These are phyloP conservation scores for Eidolon helvum DNA, from an alignment of 2,113 vertebrate species.

Conservation along the genomic window DNA sequence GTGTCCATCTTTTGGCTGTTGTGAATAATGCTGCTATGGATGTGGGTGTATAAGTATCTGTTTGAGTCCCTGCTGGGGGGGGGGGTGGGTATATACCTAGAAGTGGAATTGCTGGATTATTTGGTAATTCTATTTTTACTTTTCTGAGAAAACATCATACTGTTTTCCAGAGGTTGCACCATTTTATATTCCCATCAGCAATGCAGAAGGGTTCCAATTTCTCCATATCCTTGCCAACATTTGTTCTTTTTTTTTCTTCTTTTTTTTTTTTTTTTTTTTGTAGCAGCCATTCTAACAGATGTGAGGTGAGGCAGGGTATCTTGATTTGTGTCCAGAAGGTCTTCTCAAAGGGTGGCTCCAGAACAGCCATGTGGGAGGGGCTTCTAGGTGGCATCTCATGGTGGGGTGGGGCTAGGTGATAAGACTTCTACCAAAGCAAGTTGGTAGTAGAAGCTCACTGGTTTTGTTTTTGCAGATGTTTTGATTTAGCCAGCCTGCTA, in stretches of 20 bases:
- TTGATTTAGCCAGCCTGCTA: not conserved
- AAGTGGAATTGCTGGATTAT: not conserved
- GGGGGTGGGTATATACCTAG: not conserved
- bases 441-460: not conserved
- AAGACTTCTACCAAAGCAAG: rapidly evolving
- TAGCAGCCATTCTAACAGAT: rapidly evolving
- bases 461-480: not conserved
- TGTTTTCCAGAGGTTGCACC: not conserved
- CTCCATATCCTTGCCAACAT: not conserved
- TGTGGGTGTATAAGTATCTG: not conserved
- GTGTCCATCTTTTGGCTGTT: not conserved
- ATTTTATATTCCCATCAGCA: not conserved
- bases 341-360: not conserved
- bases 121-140: not conserved
- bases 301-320: not conserved
- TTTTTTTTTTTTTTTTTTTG: not conserved
- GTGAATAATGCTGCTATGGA: not conserved
- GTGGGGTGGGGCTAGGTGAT: rapidly evolving
- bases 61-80: not conserved
- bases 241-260: not conserved
- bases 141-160: not conserved
- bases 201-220: rapidly evolving
- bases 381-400: too few relatives aligned
- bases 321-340: not conserved
- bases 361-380: not conserved